Evolutionary conservation across 2,888 invertebrate genomes (phyloP).

Genomic region (Metallyticus violacea): DNA sequence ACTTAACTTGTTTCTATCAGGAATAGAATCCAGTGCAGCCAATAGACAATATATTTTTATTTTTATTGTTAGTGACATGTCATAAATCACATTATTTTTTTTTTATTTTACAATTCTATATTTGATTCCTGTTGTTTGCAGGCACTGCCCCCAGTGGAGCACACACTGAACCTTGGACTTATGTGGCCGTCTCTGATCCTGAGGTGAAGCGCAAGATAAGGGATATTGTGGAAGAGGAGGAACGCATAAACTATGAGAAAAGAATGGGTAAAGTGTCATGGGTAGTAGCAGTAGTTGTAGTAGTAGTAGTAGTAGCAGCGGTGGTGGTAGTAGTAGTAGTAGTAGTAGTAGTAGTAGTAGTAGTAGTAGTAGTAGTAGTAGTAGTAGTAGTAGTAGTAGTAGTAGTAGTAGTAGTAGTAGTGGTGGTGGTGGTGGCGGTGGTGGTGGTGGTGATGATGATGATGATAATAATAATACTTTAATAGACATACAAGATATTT

Average conservation of each 20-base stretch:
- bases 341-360: background rate
- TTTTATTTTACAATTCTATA: no score
- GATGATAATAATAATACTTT: no score
- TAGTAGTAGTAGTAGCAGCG: no score
- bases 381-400: background rate
- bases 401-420: background rate
- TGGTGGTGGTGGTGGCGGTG: background rate
- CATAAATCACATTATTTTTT: no score
- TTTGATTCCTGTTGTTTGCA: constrained; percentile 50
- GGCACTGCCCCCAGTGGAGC: constrained; percentile 95
- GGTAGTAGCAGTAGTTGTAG: background rate
- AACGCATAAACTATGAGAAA: constrained; percentile 77
- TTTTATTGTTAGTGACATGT: no score
- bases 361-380: background rate
- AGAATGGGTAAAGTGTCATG: constrained; percentile 66
- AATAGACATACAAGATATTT: no score
- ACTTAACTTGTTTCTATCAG: no score
- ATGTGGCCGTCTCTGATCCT: constrained; percentile 66
- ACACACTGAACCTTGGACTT: constrained; percentile 94
- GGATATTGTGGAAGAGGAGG: constrained; percentile 81
- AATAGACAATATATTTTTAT: no score
- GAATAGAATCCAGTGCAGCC: no score
- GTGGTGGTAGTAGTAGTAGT: background rate
- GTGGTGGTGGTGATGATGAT: no score
- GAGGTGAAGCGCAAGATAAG: constrained; percentile 68